Evolutionary conservation across 2,888 invertebrate genomes (phyloP).

Genomic region (Apodemia mormo): DNA sequence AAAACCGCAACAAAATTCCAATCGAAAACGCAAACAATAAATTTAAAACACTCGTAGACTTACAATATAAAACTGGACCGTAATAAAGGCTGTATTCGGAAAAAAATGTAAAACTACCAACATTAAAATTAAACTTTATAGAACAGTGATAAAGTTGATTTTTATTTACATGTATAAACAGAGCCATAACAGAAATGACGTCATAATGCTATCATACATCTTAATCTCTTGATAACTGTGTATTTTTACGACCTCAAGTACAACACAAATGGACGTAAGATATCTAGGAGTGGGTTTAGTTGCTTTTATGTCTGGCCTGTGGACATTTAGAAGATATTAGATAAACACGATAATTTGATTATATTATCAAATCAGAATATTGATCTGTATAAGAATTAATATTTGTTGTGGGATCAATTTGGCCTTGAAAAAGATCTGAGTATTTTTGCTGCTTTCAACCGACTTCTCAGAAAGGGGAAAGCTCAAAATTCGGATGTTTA

Average conservation of each 20-base stretch:
- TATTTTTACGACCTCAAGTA: slow-evolving; percentile 48
- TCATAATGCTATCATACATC: slow-evolving; percentile 49
- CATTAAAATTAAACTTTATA: slow-evolving; percentile 34
- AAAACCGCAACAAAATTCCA: slow-evolving; percentile 23
- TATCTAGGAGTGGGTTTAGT: slow-evolving; percentile 45
- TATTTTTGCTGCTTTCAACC: too few relatives aligned
- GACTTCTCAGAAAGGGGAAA: too few relatives aligned
- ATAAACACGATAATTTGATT: slow-evolving; percentile 1
- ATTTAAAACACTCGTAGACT: slow-evolving; percentile 42
- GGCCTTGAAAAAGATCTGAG: background rate
- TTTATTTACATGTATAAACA: background rate
- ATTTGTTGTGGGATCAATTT: background rate
- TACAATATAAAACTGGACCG: slow-evolving; percentile 47
- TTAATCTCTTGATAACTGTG: slow-evolving; percentile 49
- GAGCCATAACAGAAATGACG: slow-evolving; percentile 39
- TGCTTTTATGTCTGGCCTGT: slow-evolving; percentile 43
- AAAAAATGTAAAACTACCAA: slow-evolving; percentile 23
- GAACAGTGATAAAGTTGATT: slow-evolving; percentile 31
- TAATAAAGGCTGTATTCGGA: slow-evolving; percentile 43
- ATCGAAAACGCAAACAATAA: slow-evolving; percentile 33
- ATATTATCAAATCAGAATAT: too few relatives aligned
- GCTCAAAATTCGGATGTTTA: too few relatives aligned
- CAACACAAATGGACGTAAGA: slow-evolving; percentile 47
- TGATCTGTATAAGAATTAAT: background rate
- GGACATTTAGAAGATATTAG: slow-evolving; percentile 33